A percentile compares a stretch with the other conserved stretches of the same genome.
phyloP scores from a whole-genome alignment of 2,113 vertebrate genomes.

The Naja naja region DNA sequence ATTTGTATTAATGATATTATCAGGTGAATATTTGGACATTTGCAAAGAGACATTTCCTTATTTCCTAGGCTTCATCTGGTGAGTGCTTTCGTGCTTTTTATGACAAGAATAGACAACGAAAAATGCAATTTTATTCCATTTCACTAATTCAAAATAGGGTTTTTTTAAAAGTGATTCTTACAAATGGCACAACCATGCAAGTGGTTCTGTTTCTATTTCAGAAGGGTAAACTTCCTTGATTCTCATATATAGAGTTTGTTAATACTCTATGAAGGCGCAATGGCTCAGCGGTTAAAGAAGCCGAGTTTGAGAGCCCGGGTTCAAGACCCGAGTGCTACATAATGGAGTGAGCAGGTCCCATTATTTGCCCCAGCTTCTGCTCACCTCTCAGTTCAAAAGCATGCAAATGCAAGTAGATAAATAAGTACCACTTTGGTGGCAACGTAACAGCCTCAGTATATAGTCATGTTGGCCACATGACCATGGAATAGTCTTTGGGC shows the following conservation, averaged over 20 bases:
- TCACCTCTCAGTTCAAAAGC: background rate
- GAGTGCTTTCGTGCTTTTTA: background rate
- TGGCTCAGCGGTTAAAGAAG: background rate
- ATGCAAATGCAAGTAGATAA: background rate
- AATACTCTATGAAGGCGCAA: background rate
- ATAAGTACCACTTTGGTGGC: background rate
- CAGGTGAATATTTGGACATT: background rate
- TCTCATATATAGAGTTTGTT: background rate
- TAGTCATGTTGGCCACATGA: background rate
- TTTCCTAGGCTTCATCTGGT: background rate
- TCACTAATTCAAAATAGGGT: background rate
- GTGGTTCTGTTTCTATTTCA: background rate
- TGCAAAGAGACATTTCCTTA: background rate
- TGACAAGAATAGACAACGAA: background rate
- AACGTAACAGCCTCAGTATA: background rate
- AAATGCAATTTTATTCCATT: background rate
- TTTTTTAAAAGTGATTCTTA: background rate
- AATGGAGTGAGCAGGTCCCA: background rate
- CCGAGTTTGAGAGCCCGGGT: background rate
- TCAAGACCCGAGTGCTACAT: background rate
- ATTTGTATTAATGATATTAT: background rate
- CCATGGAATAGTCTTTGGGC: background rate
- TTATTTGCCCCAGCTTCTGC: background rate
- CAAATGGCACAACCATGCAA: background rate
- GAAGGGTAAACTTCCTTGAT: background rate